A percentile compares a stretch with the other conserved stretches of the same genome.
phyloP scores from a whole-genome alignment of 2,113 vertebrate species.

The Ctenomys sociabilis region DNA sequence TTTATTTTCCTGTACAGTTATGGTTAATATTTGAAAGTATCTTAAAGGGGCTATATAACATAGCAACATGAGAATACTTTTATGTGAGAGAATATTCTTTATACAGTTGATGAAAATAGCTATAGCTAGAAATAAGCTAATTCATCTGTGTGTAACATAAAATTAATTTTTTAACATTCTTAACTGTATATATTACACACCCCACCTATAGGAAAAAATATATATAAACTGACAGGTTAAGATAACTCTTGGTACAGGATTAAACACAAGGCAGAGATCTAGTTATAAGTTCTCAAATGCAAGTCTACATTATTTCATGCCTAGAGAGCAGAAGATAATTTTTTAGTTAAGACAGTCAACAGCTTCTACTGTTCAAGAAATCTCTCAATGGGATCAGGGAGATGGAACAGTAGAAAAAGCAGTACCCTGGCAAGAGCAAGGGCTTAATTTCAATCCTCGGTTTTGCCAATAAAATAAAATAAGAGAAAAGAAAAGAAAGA shows the following conservation, averaged over 20 bases:
- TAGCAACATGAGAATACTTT: background rate
- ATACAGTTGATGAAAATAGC: background rate
- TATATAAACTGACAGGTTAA: conserved; percentile 51
- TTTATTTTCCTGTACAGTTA: conserved; percentile 43
- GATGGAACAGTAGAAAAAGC: no score
- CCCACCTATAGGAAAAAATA: conserved; percentile 59
- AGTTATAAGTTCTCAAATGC: conserved; percentile 54
- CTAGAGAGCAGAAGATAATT: background rate
- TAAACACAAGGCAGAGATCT: conserved; percentile 58
- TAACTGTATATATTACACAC: conserved; percentile 15
- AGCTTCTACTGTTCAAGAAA: conserved; percentile 62
- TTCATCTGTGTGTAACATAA: background rate
- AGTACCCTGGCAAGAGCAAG: no score
- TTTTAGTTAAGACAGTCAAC: conserved; percentile 22
- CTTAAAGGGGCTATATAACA: conserved; percentile 24
- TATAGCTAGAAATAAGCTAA: conserved; percentile 45
- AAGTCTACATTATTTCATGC: conserved; percentile 45
- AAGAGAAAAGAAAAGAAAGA: no score
- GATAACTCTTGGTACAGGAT: conserved; percentile 66
- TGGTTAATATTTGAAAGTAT: conserved; percentile 12
- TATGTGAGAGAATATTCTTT: conserved; percentile 4
- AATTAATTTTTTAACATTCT: background rate
- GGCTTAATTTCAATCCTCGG: no score
- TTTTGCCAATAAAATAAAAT: no score
- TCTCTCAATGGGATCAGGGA: no score